Base-by-base conservation (phyloP, 2,888 invertebrate species). In the Pyrocoelia pectoralis region DNA sequence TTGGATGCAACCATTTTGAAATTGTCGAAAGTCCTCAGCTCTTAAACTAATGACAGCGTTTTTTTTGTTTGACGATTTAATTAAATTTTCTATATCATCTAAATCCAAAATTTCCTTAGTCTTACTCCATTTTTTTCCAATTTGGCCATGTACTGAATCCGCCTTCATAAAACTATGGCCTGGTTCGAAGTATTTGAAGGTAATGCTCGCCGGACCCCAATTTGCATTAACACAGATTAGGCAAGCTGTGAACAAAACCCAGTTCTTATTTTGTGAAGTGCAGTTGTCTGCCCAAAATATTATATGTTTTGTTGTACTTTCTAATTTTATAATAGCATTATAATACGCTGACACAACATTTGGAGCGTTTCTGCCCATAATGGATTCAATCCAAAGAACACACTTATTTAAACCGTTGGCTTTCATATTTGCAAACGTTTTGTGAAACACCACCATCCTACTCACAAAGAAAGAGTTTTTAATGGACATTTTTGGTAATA, bases 131-230 rank as follows among this genome's bases (percentile, higher is more conserved):
- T 49, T 33, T 50, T 61, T 60, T 12, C 57, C 61, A 41, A 69
- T 69, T 15, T 56, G 43, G 2, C 64, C 64, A 56, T 67, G 67
- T 41, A 69, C 24, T 13, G 61, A 33, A 24, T 67, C 66, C 8
- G 66, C 65, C 52, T 65, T 63, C 66, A 67, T 69, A 18, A 50
- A 68, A 68, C 48, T 68, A 66, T 50, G n/a, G 66, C 66, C n/a
- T n/a, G n/a, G n/a, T n/a, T n/a, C n/a, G n/a, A n/a, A n/a, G n/a
- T n/a, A n/a, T n/a, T n/a, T n/a, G n/a, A 66, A 51, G 6, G 66
- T 69, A 13, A 68, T 66, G 3, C 15, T 48, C 28, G 40, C n/a
- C 10, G 38, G 38, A 5, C 56, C 62, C 62, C 48, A 62, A n/a
- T 51, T 29, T 12, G 17, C 28, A 65, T 57, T 28, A 49, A 65